Evolutionary conservation across 2,113 vertebrate species (phyloP), one percentile per base, ranked within the genome.

Genomic region (Philantomba maxwellii): DNA sequence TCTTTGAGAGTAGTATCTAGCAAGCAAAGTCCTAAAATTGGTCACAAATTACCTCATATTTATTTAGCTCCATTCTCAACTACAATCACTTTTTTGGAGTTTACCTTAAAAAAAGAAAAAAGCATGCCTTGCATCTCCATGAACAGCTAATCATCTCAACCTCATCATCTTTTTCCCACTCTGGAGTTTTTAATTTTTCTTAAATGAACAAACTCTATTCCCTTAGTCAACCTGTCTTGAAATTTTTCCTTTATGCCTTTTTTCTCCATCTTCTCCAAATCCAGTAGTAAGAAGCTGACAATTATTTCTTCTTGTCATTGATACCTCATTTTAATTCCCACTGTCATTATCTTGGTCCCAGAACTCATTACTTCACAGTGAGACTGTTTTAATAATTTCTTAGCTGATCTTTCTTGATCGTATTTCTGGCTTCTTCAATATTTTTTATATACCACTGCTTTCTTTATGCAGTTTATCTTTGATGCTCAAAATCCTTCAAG

Each of bases 371-470:
- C 70, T 89, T 92, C 80, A 58, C 25, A 89, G 78, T 39, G 73
- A 83, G 80, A 84, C n/a, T 60, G 33, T 77, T 91, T 91, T 81
- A 85, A 60, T 93, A 58, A 89, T 85, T 95, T 84, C 77, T 64
- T 73, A 23, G 51, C 47, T 80, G 39, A 25, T 84, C 33, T 82
- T 70, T 81, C 51, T 87, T 93, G n/a, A 77, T 60, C 3, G 3
- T 39, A 2, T 94, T 51, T 92, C 53, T 80, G 30, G n/a, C 25
- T 28, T 92, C 57, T 84, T 39, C 13, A 30, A 9, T 84, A 64
- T 43, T 87, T 94, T 87, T 51, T 85, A 4, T 19, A 62, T 53
- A 36, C 14, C 21, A 21, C 2, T n/a, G 12, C 14, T 78, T 64
- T 62, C 33, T 92, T 93, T 73, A 49, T 16, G 66, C 14, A 75